A percentile compares a stretch with the other conserved stretches of the same genome.
phyloP scores from a whole-genome alignment of 2,888 invertebrate genomes.

The Thereva nobilitata region DNA sequence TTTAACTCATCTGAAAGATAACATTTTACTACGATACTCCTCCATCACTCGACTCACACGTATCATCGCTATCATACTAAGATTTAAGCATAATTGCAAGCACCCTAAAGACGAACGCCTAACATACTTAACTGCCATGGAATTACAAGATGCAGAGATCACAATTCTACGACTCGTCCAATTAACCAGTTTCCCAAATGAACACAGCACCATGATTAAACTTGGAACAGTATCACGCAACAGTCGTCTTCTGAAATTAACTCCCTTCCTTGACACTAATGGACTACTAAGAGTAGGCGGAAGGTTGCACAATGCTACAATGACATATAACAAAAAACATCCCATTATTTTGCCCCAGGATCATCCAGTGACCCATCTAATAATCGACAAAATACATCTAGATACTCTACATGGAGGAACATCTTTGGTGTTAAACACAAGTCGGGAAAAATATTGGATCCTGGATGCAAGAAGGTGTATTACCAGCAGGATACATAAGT shows the following conservation, averaged over 20 bases:
- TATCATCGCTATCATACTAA: background rate
- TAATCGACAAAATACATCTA: background rate
- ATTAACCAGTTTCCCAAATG: background rate
- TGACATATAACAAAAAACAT: background rate
- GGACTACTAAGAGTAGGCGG: background rate
- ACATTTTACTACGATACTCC: background rate
- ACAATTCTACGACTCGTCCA: background rate
- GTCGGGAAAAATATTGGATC: conserved; percentile 1
- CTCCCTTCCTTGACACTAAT: background rate
- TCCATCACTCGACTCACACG: background rate
- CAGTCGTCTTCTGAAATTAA: background rate
- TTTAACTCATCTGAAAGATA: background rate
- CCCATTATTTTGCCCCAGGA: background rate
- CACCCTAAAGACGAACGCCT: background rate
- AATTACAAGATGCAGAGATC: background rate
- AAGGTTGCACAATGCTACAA: background rate
- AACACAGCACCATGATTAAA: background rate
- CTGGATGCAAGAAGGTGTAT: background rate
- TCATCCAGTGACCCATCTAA: background rate
- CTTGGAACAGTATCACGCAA: background rate
- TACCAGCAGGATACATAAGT: background rate
- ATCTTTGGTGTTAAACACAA: background rate
- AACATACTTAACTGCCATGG: background rate
- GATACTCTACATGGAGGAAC: conserved; percentile 3
- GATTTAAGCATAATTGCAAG: background rate